phyloP scores from a whole-genome alignment of 2,113 vertebrate species.

The Setophaga coronata region DNA sequence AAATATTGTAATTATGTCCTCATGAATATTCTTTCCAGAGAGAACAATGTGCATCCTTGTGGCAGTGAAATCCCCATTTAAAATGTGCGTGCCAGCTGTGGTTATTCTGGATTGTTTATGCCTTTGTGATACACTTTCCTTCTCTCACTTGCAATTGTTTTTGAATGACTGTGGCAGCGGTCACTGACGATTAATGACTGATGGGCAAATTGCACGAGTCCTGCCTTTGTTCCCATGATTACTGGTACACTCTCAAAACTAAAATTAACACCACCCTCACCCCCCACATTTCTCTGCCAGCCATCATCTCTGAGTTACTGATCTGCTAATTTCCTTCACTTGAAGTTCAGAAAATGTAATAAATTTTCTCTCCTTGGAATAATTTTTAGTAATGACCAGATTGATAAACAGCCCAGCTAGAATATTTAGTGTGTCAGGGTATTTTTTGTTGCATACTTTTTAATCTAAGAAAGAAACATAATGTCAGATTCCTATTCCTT shows the following conservation, averaged over 20 bases:
- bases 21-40: not conserved
- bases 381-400: not conserved
- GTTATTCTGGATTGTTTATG: not conserved
- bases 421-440: not conserved
- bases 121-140: not conserved
- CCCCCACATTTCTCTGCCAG: not conserved
- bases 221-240: not conserved
- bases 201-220: not conserved
- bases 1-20: constrained; percentile 32
- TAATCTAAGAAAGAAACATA: not conserved
- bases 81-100: constrained; percentile 1
- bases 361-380: not conserved
- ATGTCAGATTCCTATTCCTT: not conserved
- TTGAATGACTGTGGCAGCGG: not conserved
- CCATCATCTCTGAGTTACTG: not conserved
- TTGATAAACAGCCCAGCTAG: not conserved
- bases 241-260: not conserved
- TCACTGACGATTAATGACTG: not conserved
- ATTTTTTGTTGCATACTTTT: not conserved
- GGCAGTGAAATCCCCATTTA: not conserved
- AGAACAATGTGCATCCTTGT: not conserved
- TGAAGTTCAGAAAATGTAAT: not conserved
- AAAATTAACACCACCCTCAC: not conserved
- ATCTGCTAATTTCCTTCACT: not conserved
- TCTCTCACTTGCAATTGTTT: not conserved